Base-by-base conservation (phyloP, 2,113 vertebrate genomes). In the Brachyhypopomus occidentalis region DNA sequence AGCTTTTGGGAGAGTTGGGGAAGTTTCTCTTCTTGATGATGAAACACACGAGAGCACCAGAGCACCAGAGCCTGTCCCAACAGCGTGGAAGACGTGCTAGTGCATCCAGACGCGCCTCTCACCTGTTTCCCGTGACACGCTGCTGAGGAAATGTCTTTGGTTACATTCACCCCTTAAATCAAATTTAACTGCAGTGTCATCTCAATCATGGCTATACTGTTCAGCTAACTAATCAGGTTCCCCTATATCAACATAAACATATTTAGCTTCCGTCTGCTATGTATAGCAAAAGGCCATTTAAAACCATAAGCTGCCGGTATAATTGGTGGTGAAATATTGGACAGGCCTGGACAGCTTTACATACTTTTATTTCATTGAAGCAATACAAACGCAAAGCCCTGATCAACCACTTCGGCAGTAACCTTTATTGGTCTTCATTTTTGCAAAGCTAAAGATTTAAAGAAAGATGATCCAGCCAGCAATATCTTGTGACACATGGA, bases 11-110 rank as follows among this genome's bases (percentile, higher is more conserved):
- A 6, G 55, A 36, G 27, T 63, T 22, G 71, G 36, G 85, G 87
- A 87, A 81, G 87, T 77, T 86, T 87, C 89, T 88, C 84, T 84
- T 89, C 89, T 88, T 90, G 85, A 88, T 90, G 89, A 89, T 84
- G 86, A 85, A 90, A 88, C 84, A 83, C 87, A 84, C 89, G 90
- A 91, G 86, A 90, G 84, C 87, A 90, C 90, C 88, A 87, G 89
- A 91, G 90, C 88, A 87, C 87, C 9, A 91, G 91, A 89, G 90
- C 88, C 86, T 90, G 91, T 92, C 92, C 90, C 83, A 90, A 87
- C 89, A 38, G 90, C 85, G 89, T 88, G 90, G 89, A 87, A 89
- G 23, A 90, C 86, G 89, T 89, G 30, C 30, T 1, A 30, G 30
- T 30, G 91, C 89, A 92, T 90, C 89, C 89, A 86, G 90, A 72